These are phyloP conservation scores for Lates calcarifer DNA, from an alignment of 2,113 vertebrate species.

Conservation along the genomic window DNA sequence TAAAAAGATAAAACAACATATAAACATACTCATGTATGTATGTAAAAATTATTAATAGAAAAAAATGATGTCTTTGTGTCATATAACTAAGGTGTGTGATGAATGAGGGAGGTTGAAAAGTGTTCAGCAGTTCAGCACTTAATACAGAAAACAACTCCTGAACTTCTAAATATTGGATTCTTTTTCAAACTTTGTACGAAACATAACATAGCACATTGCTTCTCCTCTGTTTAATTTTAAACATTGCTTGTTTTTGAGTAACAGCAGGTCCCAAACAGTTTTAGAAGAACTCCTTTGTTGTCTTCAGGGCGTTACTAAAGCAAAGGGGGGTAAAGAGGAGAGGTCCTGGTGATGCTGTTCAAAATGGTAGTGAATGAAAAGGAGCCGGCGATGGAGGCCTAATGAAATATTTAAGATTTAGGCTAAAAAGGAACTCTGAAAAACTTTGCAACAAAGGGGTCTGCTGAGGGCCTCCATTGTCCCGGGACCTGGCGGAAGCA, in stretches of 20 bases:
- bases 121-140: neutral
- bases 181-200: neutral
- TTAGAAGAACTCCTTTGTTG: slow-evolving; percentile 81
- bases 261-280: slow-evolving; percentile 78
- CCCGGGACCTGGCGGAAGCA: slow-evolving; percentile 82
- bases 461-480: slow-evolving; percentile 85
- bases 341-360: slow-evolving; percentile 69
- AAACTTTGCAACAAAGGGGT: slow-evolving; percentile 86
- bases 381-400: slow-evolving; percentile 77
- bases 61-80: neutral
- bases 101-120: no score
- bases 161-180: neutral
- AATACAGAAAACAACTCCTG: neutral
- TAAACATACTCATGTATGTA: no score
- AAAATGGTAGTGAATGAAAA: slow-evolving; percentile 75
- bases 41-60: neutral
- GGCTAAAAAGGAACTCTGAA: slow-evolving; percentile 85
- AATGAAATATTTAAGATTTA: slow-evolving; percentile 94
- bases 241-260: slow-evolving; percentile 70
- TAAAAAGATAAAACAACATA: neutral
- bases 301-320: slow-evolving; percentile 65
- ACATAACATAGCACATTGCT: neutral
- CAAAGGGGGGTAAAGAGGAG: slow-evolving; percentile 55
- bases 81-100: neutral
- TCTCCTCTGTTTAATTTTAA: slow-evolving; percentile 71